phyloP scores from a whole-genome alignment of 2,113 vertebrate species.

The Eurystomus gularis region DNA sequence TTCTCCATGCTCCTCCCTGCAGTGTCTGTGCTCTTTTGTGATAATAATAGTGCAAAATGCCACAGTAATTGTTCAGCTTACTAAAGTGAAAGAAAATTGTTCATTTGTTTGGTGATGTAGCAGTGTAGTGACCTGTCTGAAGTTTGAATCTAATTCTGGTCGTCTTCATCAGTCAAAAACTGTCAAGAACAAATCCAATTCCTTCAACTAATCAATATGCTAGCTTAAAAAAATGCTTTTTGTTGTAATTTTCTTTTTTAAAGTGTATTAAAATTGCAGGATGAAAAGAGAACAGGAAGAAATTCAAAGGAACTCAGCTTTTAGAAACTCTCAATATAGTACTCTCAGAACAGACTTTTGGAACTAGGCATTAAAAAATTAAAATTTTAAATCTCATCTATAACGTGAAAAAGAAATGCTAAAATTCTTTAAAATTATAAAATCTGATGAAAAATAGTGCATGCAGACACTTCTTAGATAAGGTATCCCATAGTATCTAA shows the following conservation, averaged over 20 bases:
- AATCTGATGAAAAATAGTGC: neutral
- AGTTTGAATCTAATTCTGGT: neutral
- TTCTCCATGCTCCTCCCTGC: neutral
- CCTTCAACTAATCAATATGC: neutral
- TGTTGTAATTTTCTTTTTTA: neutral
- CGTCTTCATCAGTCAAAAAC: neutral
- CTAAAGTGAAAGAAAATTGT: neutral
- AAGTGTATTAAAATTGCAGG: neutral
- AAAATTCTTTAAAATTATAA: neutral
- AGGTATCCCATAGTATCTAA: neutral
- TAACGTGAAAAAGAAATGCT: neutral
- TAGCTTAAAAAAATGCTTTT: neutral
- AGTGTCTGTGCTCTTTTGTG: neutral
- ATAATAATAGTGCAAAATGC: neutral
- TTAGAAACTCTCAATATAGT: neutral
- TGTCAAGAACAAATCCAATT: neutral
- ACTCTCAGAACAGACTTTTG: neutral
- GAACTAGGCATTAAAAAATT: neutral
- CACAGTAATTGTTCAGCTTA: neutral
- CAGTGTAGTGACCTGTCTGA: neutral
- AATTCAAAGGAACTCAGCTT: neutral
- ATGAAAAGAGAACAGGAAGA: neutral
- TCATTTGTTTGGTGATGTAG: neutral
- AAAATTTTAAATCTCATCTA: neutral
- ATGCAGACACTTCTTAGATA: neutral